Evolutionary conservation across 2,888 invertebrate genomes (phyloP).

Genomic region (Ornithoptera alexandrae): DNA sequence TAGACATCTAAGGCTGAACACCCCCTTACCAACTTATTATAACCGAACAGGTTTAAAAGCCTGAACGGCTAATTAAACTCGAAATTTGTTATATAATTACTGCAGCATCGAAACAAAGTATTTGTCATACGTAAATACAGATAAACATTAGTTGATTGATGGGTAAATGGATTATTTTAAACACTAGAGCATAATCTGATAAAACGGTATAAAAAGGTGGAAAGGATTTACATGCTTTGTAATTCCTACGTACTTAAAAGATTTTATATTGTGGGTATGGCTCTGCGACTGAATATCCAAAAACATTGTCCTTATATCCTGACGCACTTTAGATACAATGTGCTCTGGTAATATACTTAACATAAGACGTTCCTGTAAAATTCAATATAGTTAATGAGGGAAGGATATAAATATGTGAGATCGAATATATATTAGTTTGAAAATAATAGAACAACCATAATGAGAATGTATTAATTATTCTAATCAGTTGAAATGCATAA

Average conservation of each 20-base stretch:
- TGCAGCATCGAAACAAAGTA: too few relatives aligned
- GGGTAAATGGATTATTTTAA: conserved; percentile 5
- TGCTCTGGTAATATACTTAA: conserved; percentile 92
- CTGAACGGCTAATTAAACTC: too few relatives aligned
- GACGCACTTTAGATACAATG: conserved; percentile 83
- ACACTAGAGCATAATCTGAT: conserved; percentile 4
- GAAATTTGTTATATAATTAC: too few relatives aligned
- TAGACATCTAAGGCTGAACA: too few relatives aligned
- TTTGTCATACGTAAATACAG: not conserved
- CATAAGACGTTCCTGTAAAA: conserved; percentile 87
- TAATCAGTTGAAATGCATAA: not conserved
- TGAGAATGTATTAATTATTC: not conserved
- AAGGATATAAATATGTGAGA: not conserved
- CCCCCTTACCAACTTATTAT: too few relatives aligned
- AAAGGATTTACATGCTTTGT: not conserved
- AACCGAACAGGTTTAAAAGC: too few relatives aligned
- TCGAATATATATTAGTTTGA: too few relatives aligned
- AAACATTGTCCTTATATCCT: conserved; percentile 80
- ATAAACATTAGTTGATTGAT: conserved; percentile 6
- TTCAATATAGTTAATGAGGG: not conserved
- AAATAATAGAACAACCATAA: not conserved
- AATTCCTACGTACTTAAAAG: conserved; percentile 61
- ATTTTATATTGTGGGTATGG: conserved; percentile 57
- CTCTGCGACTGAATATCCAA: conserved; percentile 71
- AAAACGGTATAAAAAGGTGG: not conserved